phyloP scores from a whole-genome alignment of 2,797 vertebrate species.

The Podarcis siculus region DNA sequence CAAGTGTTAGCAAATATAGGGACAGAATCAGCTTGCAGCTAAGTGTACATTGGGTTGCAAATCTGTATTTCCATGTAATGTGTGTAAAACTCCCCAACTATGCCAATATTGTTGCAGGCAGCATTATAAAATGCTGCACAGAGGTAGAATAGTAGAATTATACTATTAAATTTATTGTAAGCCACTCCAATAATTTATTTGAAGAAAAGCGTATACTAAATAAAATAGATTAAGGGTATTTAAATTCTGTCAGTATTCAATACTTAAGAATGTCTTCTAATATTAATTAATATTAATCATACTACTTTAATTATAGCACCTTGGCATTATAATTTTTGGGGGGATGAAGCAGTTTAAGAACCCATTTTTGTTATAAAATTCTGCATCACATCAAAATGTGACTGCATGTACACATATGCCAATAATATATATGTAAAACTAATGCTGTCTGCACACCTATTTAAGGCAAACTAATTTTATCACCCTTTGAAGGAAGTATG shows the following conservation, averaged over 20 bases:
- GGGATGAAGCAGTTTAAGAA: constrained; percentile 32
- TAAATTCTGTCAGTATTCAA: background rate
- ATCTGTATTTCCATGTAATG: background rate
- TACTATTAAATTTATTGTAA: background rate
- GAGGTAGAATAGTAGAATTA: constrained; percentile 18
- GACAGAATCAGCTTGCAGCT: background rate
- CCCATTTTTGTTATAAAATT: constrained; percentile 20
- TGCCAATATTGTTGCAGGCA: background rate
- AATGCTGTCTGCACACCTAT: constrained; percentile 44
- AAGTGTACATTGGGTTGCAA: background rate
- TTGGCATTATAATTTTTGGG: constrained; percentile 49
- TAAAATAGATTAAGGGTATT: constrained; percentile 18
- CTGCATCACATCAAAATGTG: constrained; percentile 26
- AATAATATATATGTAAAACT: constrained; percentile 59
- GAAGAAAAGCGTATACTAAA: background rate
- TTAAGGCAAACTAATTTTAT: constrained; percentile 59
- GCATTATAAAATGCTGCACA: background rate
- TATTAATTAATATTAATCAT: background rate
- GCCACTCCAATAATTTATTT: background rate
- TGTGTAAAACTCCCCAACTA: constrained; percentile 7
- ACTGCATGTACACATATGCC: constrained; percentile 7
- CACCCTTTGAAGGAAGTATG: constrained; percentile 33
- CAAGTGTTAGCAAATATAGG: background rate
- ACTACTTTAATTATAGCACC: constrained; percentile 40
- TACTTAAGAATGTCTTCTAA: constrained; percentile 28